Evolutionary conservation across 2,113 vertebrate species (phyloP).

Genomic region (Myotis brandtii): DNA sequence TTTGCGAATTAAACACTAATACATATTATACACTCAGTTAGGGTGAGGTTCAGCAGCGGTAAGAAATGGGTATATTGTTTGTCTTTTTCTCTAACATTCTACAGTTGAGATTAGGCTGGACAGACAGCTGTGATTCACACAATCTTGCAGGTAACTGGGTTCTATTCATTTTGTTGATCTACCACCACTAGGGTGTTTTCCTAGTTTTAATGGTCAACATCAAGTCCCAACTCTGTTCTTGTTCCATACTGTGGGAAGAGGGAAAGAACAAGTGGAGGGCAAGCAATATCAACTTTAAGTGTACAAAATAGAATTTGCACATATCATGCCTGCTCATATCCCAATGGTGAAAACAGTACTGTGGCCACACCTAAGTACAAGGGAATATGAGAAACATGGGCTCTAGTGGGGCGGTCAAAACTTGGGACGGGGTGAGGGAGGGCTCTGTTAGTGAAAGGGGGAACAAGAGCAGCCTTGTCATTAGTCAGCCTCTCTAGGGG

Average conservation of each 20-base stretch:
- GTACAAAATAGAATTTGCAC: neutral
- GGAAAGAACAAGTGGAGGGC: neutral
- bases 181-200: neutral
- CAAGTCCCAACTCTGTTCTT: constrained; percentile 5
- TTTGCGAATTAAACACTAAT: neutral
- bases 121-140: neutral
- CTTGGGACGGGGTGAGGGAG: neutral
- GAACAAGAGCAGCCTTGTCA: neutral
- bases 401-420: neutral
- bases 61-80: neutral
- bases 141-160: neutral
- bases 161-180: constrained; percentile 23
- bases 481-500: neutral
- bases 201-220: neutral
- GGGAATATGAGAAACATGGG: neutral
- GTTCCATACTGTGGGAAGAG: neutral
- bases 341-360: neutral
- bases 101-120: neutral
- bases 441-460: neutral
- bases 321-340: neutral
- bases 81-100: neutral
- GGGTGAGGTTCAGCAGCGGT: neutral
- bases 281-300: neutral
- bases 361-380: neutral
- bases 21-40: neutral